Base-by-base conservation (phyloP, 2,113 vertebrate genomes). In the Corvus hawaiiensis region DNA sequence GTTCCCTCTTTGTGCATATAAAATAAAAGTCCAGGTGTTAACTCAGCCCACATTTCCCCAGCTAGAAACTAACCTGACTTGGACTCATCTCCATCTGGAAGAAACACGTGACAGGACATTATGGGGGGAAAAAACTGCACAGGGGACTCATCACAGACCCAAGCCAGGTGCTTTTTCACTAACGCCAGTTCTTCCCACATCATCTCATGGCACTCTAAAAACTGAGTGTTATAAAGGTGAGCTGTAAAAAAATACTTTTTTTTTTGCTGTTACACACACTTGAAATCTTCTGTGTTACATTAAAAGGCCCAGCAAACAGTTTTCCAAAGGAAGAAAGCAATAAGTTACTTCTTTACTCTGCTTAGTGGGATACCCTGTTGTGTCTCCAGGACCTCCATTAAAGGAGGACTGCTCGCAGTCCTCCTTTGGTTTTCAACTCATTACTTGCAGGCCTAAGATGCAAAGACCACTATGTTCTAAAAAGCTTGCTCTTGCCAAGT, bases 41-140 rank as follows among this genome's bases (percentile, higher is more conserved):
- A 76, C 22, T 78, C 35, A 66, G 35, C 35, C 41, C 4, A 6
- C 32, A 13, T 56, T 72, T 88, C 48, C 35, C 41, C 49, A 48
- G 46, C 15, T 55, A n/a, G 69, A 92, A 72, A 39, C 20, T 35
- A 91, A 85, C 37, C 49, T 83, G 35, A 35, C 39, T 5, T 78
- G 61, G 66, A 44, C 7, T 46, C 9, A 3, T 33, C 37, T 80
- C 86, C 26, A 24, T 79, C 43, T 73, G 54, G 71, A 85, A 94
- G 67, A 46, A 90, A 76, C 22, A 66, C 1, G 0, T 39, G 22
- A 64, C 39, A 85, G 22, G 56, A 78, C 23, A 32, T 54, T 44
- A 39, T 3, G 0, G 37, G 11, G 11, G 27, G 11, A 1, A 8
- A n/a, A 51, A 72, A 11, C 3, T 13, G 11, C 46, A 35, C 17